A percentile compares a stretch with the other conserved stretches of the same genome.
phyloP scores from a whole-genome alignment of 1,140 invertebrate species.

The Latrodectus geometricus region DNA sequence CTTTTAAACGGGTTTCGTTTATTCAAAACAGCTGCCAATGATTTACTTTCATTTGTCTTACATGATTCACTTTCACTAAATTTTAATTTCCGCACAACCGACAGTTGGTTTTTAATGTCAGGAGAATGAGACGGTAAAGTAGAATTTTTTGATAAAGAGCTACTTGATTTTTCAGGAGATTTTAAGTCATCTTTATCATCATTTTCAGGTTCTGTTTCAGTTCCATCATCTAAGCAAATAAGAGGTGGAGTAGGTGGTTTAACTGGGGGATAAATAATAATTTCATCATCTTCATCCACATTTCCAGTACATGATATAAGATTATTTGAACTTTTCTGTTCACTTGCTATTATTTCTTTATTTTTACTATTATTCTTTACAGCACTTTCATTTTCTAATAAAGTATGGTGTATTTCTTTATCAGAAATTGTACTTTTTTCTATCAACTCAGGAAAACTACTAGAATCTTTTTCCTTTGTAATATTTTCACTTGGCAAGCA shows the following conservation, averaged over 20 bases:
- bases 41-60: too few species aligned
- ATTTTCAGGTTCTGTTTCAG: constrained; percentile 21
- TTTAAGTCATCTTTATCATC: constrained; percentile 13
- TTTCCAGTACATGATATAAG: background rate
- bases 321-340: background rate
- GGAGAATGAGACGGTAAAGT: background rate
- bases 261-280: constrained; percentile 32
- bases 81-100: background rate
- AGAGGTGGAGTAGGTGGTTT: constrained; percentile 45
- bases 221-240: constrained; percentile 23
- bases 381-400: background rate
- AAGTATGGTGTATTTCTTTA: background rate
- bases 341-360: background rate
- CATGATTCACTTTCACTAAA: background rate
- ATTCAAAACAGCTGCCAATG: too few species aligned
- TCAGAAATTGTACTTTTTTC: background rate
- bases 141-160: background rate
- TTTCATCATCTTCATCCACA: constrained; percentile 27
- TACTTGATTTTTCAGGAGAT: background rate
- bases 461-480: background rate
- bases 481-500: too few species aligned
- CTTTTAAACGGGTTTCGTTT: background rate
- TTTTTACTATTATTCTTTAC: background rate
- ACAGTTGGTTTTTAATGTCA: background rate
- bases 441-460: background rate